These are phyloP conservation scores for Mustela nigripes DNA, from an alignment of 2,113 vertebrate genomes.

Conservation along the genomic window DNA sequence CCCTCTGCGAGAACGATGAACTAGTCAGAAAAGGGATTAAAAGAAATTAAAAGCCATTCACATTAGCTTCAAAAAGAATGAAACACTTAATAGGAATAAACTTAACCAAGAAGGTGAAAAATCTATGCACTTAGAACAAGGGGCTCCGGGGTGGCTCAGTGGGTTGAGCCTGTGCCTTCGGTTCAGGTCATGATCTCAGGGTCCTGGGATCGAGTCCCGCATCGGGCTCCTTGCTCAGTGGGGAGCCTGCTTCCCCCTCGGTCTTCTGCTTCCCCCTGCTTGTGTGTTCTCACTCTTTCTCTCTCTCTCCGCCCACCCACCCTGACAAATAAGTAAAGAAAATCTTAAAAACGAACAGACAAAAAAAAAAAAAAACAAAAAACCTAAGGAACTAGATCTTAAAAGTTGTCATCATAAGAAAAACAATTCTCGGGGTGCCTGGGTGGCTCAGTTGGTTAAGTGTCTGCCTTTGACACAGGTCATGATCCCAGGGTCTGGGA, in stretches of 20 bases:
- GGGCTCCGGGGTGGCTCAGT: too few species aligned
- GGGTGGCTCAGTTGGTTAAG: too few species aligned
- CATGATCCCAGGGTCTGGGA: too few species aligned
- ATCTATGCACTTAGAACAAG: not conserved
- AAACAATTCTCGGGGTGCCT: not conserved
- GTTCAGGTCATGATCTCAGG: not conserved
- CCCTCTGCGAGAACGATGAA: not conserved
- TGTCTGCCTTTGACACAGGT: too few species aligned
- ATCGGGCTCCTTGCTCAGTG: not conserved
- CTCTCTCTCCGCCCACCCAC: too few species aligned
- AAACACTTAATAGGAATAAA: not conserved
- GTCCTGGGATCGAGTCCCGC: not conserved
- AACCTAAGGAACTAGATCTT: not conserved
- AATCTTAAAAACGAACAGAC: not conserved
- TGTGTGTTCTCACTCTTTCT: too few species aligned
- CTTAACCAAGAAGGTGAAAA: not conserved
- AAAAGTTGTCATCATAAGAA: not conserved
- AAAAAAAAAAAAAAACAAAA: fast-evolving
- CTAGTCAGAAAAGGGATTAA: not conserved
- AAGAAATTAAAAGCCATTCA: not conserved
- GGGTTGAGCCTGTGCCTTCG: too few species aligned
- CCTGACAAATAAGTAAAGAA: not conserved
- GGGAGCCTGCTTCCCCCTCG: too few species aligned
- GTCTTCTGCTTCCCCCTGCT: too few species aligned
- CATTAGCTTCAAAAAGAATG: not conserved